phyloP scores from a whole-genome alignment of 2,797 vertebrate species.

The Chaetophractus vellerosus region DNA sequence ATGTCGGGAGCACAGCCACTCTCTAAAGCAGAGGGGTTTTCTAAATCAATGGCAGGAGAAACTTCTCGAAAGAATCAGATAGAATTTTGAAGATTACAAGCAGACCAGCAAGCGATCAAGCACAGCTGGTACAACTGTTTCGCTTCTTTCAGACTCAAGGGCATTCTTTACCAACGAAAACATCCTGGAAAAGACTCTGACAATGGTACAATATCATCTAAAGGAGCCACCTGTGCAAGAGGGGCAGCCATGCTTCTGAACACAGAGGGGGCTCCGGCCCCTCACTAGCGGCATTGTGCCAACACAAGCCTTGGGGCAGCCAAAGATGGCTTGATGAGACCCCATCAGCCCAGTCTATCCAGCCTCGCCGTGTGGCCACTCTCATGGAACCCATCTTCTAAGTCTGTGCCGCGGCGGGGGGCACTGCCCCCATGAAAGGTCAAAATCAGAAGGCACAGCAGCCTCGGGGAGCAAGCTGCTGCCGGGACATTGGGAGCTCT shows the following conservation, averaged over 20 bases:
- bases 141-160: slow-evolving; percentile 48
- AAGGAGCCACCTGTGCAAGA: slow-evolving; percentile 3
- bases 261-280: neutral
- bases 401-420: neutral
- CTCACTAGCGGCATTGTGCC: neutral
- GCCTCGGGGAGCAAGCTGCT: neutral
- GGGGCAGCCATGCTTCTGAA: neutral
- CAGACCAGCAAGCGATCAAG: slow-evolving; percentile 36
- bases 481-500: neutral
- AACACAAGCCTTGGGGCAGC: neutral
- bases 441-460: neutral
- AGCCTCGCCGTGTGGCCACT: neutral
- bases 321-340: neutral
- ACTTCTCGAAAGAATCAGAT: slow-evolving; percentile 47
- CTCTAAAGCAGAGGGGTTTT: slow-evolving; percentile 49
- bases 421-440: neutral
- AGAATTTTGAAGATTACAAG: slow-evolving; percentile 45
- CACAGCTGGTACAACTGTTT: neutral
- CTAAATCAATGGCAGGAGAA: slow-evolving; percentile 51
- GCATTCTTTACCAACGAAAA: neutral
- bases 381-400: neutral
- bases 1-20: slow-evolving; percentile 6
- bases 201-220: slow-evolving; percentile 28
- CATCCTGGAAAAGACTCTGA: slow-evolving; percentile 10
- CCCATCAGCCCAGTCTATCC: neutral